phyloP scores from a whole-genome alignment of 2,888 invertebrate genomes.

The Horisme vitalbata region DNA sequence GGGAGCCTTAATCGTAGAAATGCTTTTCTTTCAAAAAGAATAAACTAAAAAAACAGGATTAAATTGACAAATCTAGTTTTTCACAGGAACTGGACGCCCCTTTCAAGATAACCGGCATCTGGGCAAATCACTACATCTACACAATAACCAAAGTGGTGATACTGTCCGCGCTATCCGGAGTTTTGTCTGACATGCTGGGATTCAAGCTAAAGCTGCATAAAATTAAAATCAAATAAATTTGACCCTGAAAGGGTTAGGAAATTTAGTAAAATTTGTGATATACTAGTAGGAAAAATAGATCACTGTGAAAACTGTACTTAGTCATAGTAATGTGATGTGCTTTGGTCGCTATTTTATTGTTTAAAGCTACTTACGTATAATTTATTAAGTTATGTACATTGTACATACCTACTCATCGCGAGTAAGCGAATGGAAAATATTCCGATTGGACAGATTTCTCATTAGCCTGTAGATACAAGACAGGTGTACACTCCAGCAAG shows the following conservation, averaged over 20 bases:
- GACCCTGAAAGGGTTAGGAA: constrained; percentile 5
- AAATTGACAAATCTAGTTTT: constrained; percentile 6
- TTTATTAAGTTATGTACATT: too few species aligned
- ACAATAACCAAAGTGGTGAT: constrained; percentile 98
- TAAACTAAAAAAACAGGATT: too few species aligned
- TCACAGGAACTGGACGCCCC: constrained; percentile 96
- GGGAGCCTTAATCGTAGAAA: too few species aligned
- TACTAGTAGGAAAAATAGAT: constrained; percentile 2
- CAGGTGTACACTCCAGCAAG: too few species aligned
- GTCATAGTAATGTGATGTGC: neutral
- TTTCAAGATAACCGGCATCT: constrained; percentile 97
- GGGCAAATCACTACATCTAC: constrained; percentile 97
- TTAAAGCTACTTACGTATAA: too few species aligned
- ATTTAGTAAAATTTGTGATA: constrained; percentile 14
- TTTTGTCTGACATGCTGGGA: constrained; percentile 97
- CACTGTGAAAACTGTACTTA: neutral
- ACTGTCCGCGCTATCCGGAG: constrained; percentile 96
- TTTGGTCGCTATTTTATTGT: too few species aligned
- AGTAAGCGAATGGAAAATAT: too few species aligned
- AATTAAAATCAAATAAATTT: constrained; percentile 92
- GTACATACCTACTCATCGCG: too few species aligned
- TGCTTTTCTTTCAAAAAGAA: too few species aligned
- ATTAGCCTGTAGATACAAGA: too few species aligned
- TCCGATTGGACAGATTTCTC: too few species aligned
- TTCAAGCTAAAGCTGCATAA: constrained; percentile 98